Evolutionary conservation across 2,888 invertebrate genomes (phyloP), one percentile per base, ranked within the genome.

Genomic region (Microplitis manilae): DNA sequence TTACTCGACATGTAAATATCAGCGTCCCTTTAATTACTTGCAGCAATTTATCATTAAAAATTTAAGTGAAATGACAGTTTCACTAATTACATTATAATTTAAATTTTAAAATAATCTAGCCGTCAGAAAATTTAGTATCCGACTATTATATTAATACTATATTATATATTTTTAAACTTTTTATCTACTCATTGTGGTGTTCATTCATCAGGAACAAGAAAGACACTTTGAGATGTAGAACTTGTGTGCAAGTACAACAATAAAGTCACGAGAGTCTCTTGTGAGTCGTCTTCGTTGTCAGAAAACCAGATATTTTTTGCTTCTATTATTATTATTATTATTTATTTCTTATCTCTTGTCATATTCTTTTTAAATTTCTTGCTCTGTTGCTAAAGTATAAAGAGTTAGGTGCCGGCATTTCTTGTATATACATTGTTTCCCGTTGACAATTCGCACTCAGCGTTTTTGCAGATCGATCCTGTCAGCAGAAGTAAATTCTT

Each of bases 351-450:
- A n/a, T 38, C 40, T 39, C 15, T 40, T 73, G 15, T 61, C 15
- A 17, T 64, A n/a, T 65, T 60, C 13, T 68, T 69, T 40, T 39
- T 41, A 17, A 2, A 75, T 77, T 68, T 38, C 65, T 9, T 74
- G 41, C 68, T 72, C 65, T 30, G 38, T 65, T 65, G 20, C 38
- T 65, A 38, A 20, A 65, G 65, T 30, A 30, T 65, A 65, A 65
- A 65, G 73, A 41, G 60, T 68, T 76, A 4, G 8, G 50, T 50
- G 13, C 65, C 73, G 41, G 68, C 13, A 60, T 73, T 40, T 73
- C 75, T 70, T 39, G 70, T 74, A 39, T 73, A 39, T 75, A n/a
- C 68, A 59, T 65, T 41, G 40, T 73, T 65, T 40, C 38, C 39
- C 65, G 68, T 68, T 59, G 39, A 39, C 71, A 8, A 62, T 38